phyloP scores from a whole-genome alignment of 2,797 vertebrate species.

The Hoplostethus atlanticus region DNA sequence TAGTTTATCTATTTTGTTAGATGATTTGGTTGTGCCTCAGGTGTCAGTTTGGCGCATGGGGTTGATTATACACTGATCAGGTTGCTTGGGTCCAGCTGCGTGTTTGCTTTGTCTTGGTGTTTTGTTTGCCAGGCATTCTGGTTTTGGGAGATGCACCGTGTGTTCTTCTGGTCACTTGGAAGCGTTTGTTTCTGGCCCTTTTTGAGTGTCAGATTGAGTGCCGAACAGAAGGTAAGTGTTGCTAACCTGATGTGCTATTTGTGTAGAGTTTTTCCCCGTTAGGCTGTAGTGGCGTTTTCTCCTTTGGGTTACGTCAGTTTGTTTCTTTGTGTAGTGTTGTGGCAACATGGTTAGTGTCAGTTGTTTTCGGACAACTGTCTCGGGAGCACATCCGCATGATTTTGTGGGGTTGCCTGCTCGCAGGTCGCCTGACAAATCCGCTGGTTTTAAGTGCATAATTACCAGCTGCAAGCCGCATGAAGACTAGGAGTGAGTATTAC shows the following conservation, averaged over 20 bases:
- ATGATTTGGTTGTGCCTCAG: no score
- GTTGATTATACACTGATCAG: no score
- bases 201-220: neutral
- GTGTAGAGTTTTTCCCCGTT: neutral
- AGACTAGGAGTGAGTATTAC: constrained; percentile 1
- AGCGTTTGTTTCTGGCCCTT: neutral
- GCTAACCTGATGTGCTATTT: neutral
- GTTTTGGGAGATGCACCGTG: no score
- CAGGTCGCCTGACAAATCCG: neutral
- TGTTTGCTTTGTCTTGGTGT: no score
- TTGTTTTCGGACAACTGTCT: neutral
- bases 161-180: no score
- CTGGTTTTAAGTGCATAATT: constrained; percentile 4
- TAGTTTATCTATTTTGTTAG: no score
- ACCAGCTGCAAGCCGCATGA: neutral
- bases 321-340: neutral
- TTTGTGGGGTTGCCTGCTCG: no score
- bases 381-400: neutral
- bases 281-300: neutral
- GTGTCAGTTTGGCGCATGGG: no score
- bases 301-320: neutral
- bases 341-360: neutral
- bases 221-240: neutral
- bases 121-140: no score
- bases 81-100: no score